A percentile compares a stretch with the other conserved stretches of the same genome.
These are phyloP conservation scores for Alcedo atthis DNA, from an alignment of 2,797 vertebrate genomes.

Conservation along the genomic window DNA sequence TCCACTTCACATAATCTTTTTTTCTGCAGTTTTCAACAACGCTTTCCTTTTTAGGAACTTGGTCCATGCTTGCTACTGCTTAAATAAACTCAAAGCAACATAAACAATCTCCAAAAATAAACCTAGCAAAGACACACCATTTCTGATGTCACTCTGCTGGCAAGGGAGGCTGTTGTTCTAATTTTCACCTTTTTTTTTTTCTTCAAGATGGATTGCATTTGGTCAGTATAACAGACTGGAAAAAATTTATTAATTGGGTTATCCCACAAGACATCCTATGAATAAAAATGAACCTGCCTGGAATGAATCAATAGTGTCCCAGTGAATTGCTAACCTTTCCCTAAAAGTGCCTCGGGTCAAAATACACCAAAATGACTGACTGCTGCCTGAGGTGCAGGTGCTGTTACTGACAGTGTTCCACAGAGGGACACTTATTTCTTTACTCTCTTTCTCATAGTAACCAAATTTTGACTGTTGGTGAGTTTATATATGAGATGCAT, in stretches of 20 bases:
- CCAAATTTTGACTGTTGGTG: background rate
- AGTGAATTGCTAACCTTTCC: background rate
- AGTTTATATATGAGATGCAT: background rate
- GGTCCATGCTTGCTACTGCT: conserved; percentile 21
- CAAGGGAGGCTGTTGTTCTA: background rate
- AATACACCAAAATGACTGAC: background rate
- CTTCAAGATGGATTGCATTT: background rate
- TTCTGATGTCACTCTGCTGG: background rate
- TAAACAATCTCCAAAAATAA: conserved; percentile 50
- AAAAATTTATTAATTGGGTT: background rate
- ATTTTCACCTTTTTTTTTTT: background rate
- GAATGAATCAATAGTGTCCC: conserved; percentile 12
- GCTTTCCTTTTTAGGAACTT: conserved; percentile 56
- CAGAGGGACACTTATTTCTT: background rate
- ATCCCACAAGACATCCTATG: background rate
- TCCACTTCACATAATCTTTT: conserved; percentile 9
- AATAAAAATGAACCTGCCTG: background rate
- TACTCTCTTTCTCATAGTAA: background rate
- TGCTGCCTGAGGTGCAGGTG: background rate
- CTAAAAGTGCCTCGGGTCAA: background rate
- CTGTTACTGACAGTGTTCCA: background rate
- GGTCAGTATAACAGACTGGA: background rate
- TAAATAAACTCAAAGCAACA: conserved; percentile 51
- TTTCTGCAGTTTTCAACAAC: conserved; percentile 15
- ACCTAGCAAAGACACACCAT: conserved; percentile 23